phyloP scores from a whole-genome alignment of 1,140 invertebrate genomes.

The Liolophura sinensis region DNA sequence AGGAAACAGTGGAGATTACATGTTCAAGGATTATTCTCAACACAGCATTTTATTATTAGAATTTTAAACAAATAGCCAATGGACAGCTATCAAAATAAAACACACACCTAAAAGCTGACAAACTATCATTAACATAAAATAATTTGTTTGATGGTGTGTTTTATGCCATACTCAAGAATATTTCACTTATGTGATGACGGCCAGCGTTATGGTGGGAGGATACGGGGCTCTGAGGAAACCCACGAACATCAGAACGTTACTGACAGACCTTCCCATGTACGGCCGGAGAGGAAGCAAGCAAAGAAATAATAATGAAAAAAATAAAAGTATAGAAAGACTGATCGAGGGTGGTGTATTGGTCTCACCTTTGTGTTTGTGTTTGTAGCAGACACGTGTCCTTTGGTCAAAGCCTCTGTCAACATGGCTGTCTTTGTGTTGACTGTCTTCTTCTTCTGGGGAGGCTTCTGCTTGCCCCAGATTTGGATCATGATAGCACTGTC shows the following conservation, averaged over 20 bases:
- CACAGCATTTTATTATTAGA: background rate
- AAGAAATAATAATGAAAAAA: too few relatives aligned
- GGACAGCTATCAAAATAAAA: background rate
- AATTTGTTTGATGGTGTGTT: too few relatives aligned
- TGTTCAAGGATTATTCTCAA: background rate
- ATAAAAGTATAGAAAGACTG: too few relatives aligned
- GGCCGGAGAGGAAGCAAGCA: too few relatives aligned
- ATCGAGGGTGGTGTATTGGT: background rate
- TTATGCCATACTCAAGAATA: too few relatives aligned
- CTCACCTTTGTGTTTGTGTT: constrained; percentile 43
- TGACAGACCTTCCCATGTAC: too few relatives aligned
- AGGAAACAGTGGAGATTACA: background rate
- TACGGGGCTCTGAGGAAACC: too few relatives aligned
- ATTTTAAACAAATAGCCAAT: background rate
- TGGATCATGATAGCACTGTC: constrained; percentile 61
- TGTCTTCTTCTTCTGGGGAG: constrained; percentile 36
- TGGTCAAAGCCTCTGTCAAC: constrained; percentile 26
- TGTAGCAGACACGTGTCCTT: constrained; percentile 26
- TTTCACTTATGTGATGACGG: too few relatives aligned
- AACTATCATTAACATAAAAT: background rate
- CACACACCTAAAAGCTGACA: background rate
- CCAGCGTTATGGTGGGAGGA: too few relatives aligned
- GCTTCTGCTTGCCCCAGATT: constrained; percentile 63
- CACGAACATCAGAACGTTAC: too few relatives aligned
- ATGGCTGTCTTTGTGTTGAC: constrained; percentile 37